phyloP scores from a whole-genome alignment of 2,888 invertebrate genomes.

The Acrobeloides nanus region DNA sequence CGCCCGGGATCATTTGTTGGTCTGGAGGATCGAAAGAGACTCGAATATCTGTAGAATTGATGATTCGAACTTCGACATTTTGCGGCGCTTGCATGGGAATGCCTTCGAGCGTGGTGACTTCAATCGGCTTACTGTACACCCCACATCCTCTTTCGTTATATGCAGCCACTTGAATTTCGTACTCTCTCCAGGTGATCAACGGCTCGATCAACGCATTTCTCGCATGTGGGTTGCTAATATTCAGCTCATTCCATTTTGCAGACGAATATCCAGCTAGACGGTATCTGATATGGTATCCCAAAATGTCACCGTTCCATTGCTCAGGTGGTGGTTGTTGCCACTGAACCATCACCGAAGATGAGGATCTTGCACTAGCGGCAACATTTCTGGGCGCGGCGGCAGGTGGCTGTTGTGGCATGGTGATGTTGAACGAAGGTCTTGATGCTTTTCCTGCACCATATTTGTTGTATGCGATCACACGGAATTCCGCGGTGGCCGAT shows the following conservation, averaged over 20 bases:
- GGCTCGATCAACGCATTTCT: conserved; percentile 82
- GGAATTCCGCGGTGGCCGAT: conserved; percentile 87
- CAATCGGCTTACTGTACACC: conserved; percentile 77
- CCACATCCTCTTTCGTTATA: conserved; percentile 94
- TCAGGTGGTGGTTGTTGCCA: conserved; percentile 90
- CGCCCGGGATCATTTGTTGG: conserved; percentile 93
- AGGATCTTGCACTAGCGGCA: conserved; percentile 84
- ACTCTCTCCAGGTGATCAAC: conserved; percentile 94
- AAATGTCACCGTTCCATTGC: conserved; percentile 84
- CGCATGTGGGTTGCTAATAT: conserved; percentile 78
- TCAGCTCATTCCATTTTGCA: conserved; percentile 81
- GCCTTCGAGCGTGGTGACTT: conserved; percentile 90
- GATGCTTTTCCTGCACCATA: conserved; percentile 90
- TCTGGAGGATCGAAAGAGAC: conserved; percentile 93
- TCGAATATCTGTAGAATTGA: conserved; percentile 75
- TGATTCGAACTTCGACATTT: conserved; percentile 68
- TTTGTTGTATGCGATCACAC: conserved; percentile 89
- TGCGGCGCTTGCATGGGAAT: conserved; percentile 82
- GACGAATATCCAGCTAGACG: conserved; percentile 80
- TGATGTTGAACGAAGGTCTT: conserved; percentile 74
- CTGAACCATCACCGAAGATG: conserved; percentile 88
- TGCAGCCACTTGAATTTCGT: conserved; percentile 84
- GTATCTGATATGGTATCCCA: conserved; percentile 76
- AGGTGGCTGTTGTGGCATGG: conserved; percentile 83
- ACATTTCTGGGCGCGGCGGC: conserved; percentile 81